Evolutionary conservation across 2,797 vertebrate genomes (phyloP), one percentile per base, ranked within the genome.

Genomic region (Cossypha polioptera): DNA sequence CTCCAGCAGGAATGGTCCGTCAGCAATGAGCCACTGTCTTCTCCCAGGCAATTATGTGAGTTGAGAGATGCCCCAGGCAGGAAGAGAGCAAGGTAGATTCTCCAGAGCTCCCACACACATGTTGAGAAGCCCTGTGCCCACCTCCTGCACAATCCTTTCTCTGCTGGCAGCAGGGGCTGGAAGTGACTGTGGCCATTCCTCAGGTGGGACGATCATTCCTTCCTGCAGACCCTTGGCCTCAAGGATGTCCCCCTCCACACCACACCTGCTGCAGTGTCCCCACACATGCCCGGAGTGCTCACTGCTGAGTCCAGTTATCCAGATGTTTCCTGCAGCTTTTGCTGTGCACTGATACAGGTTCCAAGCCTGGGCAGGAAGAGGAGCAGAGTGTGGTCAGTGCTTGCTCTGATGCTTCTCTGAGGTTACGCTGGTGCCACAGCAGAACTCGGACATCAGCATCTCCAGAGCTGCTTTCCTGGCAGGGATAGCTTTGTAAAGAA

Each of bases 91-190:
- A 69, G 31, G 26, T 16, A 35, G n/a, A 63, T 66, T 42, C 75
- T 58, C 35, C 13, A 9, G 38, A 59, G 54, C 53, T 75, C 66
- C 58, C 4, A 0, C 1, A 7, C n/a, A 11, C 0, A 0, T 1
- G 1, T 2, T 2, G 5, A 74, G 72, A 38, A 29, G 29, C 50
- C 29, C 48, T 11, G 21, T 4, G 25, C 0, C 1, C 57, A 28
- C 1, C 22, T 55, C 24, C 31, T 8, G 12, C 9, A 3, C 22
- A 10, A 28, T 26, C 35, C 26, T 66, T 40, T 29, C 48, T 48
- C 53, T 47, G 53, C 40, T 55, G 65, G 48, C 19, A 71, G 21
- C 50, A 18, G 31, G 24, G 45, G 33, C 43, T 50, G 35, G 18
- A 79, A 8, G 13, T 3, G 10, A n/a, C 59, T 2, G 1, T 16